Base-by-base conservation (phyloP, 2,888 invertebrate genomes). In the Empis stercorea region DNA sequence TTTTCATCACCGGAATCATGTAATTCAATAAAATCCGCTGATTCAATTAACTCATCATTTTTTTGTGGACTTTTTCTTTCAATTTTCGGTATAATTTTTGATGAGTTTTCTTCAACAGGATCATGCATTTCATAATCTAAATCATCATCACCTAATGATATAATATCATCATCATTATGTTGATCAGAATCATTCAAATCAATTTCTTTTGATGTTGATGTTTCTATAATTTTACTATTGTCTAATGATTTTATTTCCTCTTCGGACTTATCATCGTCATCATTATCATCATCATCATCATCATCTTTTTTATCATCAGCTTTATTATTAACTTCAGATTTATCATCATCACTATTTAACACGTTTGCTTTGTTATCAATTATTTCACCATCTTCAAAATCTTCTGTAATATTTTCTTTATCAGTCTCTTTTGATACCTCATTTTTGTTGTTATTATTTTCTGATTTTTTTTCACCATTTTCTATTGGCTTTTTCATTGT, bases 211-310 rank as follows among this genome's bases (percentile, higher is more conserved):
- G 14, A 2, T 34, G 1, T 5, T 5, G 73, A 73, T 50, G 66
- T 62, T n/a, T n/a, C n/a, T n/a, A n/a, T n/a, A n/a, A n/a, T n/a
- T n/a, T n/a, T n/a, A 0, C 72, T 73, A 0, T 73, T 73, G 53
- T 73, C 72, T 10, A 36, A 27, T 11, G 36, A 56, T 72, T 71
- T 71, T 39, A 71, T 46, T 2, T 71, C 64, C 1, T 68, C 64
- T 3, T 57, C 55, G 0, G 68, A 62, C 55, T 64, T 65, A 1
- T 70, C 70, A 0, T 69, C 71, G 50, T 53, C 52, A 41, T 52
- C 50, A 51, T 40, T 14, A 6, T 14, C 48, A 14, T 3, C 46
- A 45, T 71, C 72, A 0, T 16, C 16, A 14, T 13, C 6, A n/a
- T 27, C 27, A 14, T 14, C 14, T 14, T 40, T 27, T 14, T 40